Percentiles rank a stretch among this genome's conserved stretches.
phyloP scores from a whole-genome alignment of 2,888 invertebrate species.

The Macrosiphum euphorbiae region DNA sequence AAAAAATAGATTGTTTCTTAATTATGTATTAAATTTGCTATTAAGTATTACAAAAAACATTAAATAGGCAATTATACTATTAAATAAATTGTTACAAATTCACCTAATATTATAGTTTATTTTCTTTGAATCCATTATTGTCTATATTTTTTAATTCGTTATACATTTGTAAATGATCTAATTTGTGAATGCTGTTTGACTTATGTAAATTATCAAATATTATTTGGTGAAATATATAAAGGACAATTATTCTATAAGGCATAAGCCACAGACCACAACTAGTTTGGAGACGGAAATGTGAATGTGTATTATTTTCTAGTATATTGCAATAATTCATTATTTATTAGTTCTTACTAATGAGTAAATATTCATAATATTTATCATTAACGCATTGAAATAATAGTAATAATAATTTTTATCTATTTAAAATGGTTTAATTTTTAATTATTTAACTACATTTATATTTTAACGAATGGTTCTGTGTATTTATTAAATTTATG shows the following conservation, averaged over 20 bases:
- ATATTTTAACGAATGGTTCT: neutral
- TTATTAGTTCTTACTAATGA: neutral
- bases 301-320: neutral
- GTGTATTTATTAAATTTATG: neutral
- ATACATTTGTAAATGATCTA: neutral
- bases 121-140: neutral
- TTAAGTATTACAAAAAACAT: neutral
- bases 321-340: neutral
- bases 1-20: neutral
- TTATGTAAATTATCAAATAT: neutral
- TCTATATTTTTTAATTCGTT: neutral
- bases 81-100: neutral
- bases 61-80: neutral
- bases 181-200: neutral
- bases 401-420: neutral
- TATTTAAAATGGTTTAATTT: neutral
- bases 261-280: neutral
- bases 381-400: neutral
- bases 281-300: neutral
- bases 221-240: neutral
- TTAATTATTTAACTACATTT: neutral
- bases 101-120: neutral
- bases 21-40: neutral
- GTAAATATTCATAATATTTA: neutral
- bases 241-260: neutral